Conservation (phyloP, 2,888 invertebrate genomes). For the Deilephila porcellus region DNA sequence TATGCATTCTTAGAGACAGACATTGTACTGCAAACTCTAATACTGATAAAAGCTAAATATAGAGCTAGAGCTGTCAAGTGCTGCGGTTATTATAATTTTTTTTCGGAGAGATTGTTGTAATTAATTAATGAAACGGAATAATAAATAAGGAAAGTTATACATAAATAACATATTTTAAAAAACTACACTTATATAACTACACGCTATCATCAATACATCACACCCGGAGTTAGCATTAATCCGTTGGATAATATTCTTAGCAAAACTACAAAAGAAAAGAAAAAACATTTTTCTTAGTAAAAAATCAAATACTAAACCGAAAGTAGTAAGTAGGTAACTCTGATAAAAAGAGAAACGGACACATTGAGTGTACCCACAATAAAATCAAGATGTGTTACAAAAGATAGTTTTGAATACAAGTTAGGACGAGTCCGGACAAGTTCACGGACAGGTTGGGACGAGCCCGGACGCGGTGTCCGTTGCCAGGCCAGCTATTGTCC, state of each 20-base stretch:
- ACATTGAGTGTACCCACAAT: neutral
- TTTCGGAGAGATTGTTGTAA: too few species aligned
- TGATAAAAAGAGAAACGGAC: neutral
- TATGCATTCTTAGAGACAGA: neutral
- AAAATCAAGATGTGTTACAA: neutral
- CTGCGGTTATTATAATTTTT: neutral
- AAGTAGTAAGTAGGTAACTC: neutral
- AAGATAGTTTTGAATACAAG: constrained; percentile 2
- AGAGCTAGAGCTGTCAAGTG: neutral
- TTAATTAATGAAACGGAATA: too few species aligned
- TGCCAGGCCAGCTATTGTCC: constrained; percentile 21
- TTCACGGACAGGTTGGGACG: constrained; percentile 23
- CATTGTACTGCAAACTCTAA: neutral
- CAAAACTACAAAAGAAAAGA: neutral
- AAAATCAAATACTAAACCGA: neutral
- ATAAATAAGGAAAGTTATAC: too few species aligned
- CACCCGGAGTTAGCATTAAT: too few species aligned
- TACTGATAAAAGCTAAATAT: neutral
- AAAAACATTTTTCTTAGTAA: neutral
- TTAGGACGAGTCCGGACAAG: constrained; percentile 24
- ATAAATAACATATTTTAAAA: too few species aligned
- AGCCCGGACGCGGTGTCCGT: constrained; percentile 8
- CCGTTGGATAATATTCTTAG: too few species aligned
- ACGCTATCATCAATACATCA: too few species aligned
- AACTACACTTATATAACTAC: too few species aligned